Evolutionary conservation across 35 echinoderm and acorn worm species (phyloP), one percentile per base, ranked within the genome.

Genomic region (Holothuria glaberrima): DNA sequence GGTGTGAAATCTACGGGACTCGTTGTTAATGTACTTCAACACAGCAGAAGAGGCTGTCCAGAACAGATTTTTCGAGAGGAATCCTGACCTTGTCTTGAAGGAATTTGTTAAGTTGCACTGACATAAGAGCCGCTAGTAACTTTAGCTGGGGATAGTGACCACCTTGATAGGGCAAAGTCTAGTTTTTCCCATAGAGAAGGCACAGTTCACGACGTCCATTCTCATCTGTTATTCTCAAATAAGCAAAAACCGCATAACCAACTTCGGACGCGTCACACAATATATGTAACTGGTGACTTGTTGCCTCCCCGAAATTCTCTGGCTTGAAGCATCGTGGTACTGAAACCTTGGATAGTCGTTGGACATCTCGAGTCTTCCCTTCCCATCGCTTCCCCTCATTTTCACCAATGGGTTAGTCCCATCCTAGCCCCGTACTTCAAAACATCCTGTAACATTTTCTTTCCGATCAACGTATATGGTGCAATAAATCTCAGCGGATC

Each of bases 401-500:
- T 19, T 48, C 91, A 26, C 61, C 75, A 21, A 95, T 70, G 12
- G 68, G 57, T 18, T 95, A 87, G 57, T 95, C 94, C 94, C 94
- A 95, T 24, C 86, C 86, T 24, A 81, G 28, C 29, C 86, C 85
- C 22, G n/a, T 64, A 21, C 48, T 62, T 86, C 31, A 82, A 82
- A 35, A 92, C 59, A 20, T 95, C 89, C 45, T 92, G 94, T 0
- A 95, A 74, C 3, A 95, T 45, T 28, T 36, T 29, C 30, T 95
- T 95, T 14, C 77, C 90, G 56, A 58, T 71, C 31, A 94, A 59
- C 21, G 90, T 68, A 16, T 90, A 48, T 5, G 88, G 88, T 20
- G 92, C 76, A 31, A 88, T 56, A 58, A 94, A 65, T 66, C 92
- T 88, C 52, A 90, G 41, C 22, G 92, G 92, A 79, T 94, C 88